Conservation (phyloP, 2,888 invertebrate species). For the Philaethria dido region DNA sequence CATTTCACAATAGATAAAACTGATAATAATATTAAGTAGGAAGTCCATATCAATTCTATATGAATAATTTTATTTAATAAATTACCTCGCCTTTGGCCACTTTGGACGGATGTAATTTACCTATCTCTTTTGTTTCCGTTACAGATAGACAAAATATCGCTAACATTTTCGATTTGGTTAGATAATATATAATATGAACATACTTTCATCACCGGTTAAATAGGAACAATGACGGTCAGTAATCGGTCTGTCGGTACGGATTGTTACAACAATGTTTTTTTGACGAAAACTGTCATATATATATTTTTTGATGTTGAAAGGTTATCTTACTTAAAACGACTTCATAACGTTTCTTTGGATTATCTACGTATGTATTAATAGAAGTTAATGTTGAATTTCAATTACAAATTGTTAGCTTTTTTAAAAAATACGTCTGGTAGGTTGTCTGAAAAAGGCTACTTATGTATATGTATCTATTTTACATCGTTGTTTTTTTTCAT, state of each 20-base stretch:
- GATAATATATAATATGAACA: conserved; percentile 27
- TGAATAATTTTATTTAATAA: conserved; percentile 22
- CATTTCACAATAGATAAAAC: conserved; percentile 19
- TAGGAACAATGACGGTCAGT: background rate
- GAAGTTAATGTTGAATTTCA: background rate
- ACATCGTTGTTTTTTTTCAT: background rate
- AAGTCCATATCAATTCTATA: conserved; percentile 23
- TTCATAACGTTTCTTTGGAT: background rate
- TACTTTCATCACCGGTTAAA: conserved; percentile 34
- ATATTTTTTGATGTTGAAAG: conserved; percentile 2
- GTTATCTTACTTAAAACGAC: background rate
- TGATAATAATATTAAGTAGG: conserved; percentile 20
- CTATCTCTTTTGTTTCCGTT: conserved; percentile 37
- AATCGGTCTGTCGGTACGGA: conserved; percentile 13
- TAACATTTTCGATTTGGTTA: conserved; percentile 13
- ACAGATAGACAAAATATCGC: conserved; percentile 9
- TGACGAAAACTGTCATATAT: background rate
- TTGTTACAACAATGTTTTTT: conserved; percentile 6
- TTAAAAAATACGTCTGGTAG: background rate
- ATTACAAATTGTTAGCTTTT: background rate
- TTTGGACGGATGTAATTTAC: conserved; percentile 18
- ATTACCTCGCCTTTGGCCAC: conserved; percentile 9
- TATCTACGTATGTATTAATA: background rate
- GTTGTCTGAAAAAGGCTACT: background rate
- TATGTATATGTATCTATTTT: too few relatives aligned